These are phyloP conservation scores for Natator depressus DNA, from an alignment of 2,113 vertebrate species.

Conservation along the genomic window DNA sequence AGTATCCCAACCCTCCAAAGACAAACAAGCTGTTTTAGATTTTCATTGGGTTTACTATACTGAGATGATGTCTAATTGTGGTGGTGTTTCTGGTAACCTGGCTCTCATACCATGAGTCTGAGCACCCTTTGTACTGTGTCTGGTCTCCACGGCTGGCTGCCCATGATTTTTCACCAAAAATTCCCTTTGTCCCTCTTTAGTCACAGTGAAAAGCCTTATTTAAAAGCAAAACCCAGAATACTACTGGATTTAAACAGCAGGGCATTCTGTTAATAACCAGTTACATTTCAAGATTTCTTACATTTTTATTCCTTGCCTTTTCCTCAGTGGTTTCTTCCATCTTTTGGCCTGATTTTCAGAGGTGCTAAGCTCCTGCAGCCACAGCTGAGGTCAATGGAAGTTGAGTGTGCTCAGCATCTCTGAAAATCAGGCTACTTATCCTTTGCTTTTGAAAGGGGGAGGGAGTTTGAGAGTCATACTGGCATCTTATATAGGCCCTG, in stretches of 20 bases:
- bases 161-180: background rate
- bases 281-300: background rate
- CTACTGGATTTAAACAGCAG: conserved; percentile 23
- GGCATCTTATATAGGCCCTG: background rate
- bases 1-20: background rate
- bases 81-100: background rate
- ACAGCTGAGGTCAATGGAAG: background rate
- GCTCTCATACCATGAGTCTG: background rate
- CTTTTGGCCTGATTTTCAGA: background rate
- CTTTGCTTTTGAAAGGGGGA: background rate
- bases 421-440: background rate
- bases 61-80: background rate
- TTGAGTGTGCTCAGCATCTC: background rate
- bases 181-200: background rate
- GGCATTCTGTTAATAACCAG: conserved; percentile 8
- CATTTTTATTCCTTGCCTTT: background rate
- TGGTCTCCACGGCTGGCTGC: conserved; percentile 3
- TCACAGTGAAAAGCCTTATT: background rate
- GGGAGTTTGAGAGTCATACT: background rate
- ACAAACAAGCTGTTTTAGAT: background rate
- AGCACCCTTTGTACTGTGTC: background rate
- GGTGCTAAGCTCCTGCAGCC: background rate
- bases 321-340: background rate
- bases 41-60: background rate
- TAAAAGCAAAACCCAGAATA: conserved; percentile 30